phyloP scores from a whole-genome alignment of 2,888 invertebrate genomes.

The Melinaea marsaeus region DNA sequence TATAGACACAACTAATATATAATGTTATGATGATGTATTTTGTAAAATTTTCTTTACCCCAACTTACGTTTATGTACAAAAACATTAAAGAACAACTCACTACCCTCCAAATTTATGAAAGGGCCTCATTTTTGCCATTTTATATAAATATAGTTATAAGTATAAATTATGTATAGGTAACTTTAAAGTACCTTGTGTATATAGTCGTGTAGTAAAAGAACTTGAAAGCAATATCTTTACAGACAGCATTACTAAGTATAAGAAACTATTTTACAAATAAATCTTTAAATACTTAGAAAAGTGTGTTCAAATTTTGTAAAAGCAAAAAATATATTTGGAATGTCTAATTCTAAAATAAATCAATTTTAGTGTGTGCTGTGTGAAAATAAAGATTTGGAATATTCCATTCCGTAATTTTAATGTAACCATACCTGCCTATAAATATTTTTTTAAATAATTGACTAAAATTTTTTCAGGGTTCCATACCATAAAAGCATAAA shows the following conservation, averaged over 20 bases:
- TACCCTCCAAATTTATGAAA: too few species aligned
- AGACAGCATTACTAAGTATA: constrained; percentile 22
- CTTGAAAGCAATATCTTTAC: constrained; percentile 27
- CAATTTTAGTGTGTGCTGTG: constrained; percentile 3
- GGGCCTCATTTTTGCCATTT: too few species aligned
- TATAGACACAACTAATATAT: too few species aligned
- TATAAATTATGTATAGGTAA: neutral
- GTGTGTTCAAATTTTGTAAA: constrained; percentile 37
- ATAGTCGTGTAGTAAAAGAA: constrained; percentile 13
- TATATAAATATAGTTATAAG: too few species aligned
- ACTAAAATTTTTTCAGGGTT: too few species aligned
- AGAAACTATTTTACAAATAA: constrained; percentile 28
- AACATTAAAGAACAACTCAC: too few species aligned
- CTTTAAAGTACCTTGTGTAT: neutral
- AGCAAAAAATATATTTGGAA: constrained; percentile 5
- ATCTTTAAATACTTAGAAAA: constrained; percentile 24
- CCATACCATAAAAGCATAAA: too few species aligned
- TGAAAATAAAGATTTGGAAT: neutral
- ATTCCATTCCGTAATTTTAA: neutral
- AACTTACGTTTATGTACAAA: too few species aligned
- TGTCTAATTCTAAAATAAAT: constrained; percentile 3
- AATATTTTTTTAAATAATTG: too few species aligned
- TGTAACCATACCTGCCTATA: too few species aligned
- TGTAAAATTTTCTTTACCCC: too few species aligned
- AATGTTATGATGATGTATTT: too few species aligned